Conservation (phyloP, 2,797 vertebrate genomes). For the Notolabrus celidotus region DNA sequence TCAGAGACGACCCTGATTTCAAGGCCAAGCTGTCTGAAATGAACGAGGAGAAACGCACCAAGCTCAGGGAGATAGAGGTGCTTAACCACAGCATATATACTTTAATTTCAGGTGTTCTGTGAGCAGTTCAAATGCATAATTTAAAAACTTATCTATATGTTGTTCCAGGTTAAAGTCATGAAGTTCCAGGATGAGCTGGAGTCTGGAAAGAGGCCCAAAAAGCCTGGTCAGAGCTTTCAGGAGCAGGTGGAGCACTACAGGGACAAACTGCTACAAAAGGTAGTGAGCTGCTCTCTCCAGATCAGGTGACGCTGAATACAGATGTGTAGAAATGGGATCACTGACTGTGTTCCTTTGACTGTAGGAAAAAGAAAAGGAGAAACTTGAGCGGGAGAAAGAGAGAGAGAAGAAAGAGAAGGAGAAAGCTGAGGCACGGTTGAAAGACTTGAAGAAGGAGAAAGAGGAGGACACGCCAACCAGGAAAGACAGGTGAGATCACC, state of each 20-base stretch:
- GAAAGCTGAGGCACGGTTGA: conserved; percentile 91
- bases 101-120: too few relatives aligned
- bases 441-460: conserved; percentile 88
- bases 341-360: conserved; percentile 23
- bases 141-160: not conserved
- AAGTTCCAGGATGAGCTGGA: conserved; percentile 99
- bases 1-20: conserved; percentile 90
- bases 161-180: conserved; percentile 95
- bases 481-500: conserved; percentile 91
- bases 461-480: conserved; percentile 90
- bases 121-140: not conserved
- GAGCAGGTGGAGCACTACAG: conserved; percentile 99
- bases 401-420: conserved; percentile 95
- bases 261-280: conserved; percentile 97
- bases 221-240: conserved; percentile 94
- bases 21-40: conserved; percentile 94
- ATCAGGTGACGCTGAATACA: not conserved
- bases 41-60: conserved; percentile 97
- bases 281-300: conserved; percentile 43
- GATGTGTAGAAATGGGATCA: not conserved
- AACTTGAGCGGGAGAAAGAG: conserved; percentile 91
- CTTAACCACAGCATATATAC: too few relatives aligned
- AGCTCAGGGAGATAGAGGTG: conserved; percentile 98
- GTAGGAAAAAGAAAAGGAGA: conserved; percentile 97
- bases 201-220: conserved; percentile 97